Conservation (phyloP, 2,888 invertebrate genomes). For the Dasysyrphus albostriatus region DNA sequence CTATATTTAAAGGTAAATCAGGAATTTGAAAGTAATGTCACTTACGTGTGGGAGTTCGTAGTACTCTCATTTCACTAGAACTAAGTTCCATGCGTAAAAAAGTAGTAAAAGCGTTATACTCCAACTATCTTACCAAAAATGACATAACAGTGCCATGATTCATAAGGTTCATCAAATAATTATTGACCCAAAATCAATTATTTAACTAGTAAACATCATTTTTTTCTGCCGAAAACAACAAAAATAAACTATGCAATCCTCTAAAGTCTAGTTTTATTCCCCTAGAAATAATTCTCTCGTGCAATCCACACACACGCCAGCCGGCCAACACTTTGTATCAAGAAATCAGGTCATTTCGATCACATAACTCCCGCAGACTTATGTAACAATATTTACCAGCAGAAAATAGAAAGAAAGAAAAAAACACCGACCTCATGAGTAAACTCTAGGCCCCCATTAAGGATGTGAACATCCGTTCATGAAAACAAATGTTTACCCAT, state of each 20-base stretch:
- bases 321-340: background rate
- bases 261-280: constrained; percentile 11
- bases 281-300: constrained; percentile 7
- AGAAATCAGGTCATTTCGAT: constrained; percentile 65
- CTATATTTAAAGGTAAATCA: too few relatives aligned
- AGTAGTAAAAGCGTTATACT: too few relatives aligned
- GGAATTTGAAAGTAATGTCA: too few relatives aligned
- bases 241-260: constrained; percentile 7
- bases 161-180: background rate
- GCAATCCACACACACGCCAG: background rate
- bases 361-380: constrained; percentile 65
- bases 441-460: constrained; percentile 51
- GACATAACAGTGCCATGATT: too few relatives aligned
- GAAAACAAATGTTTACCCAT: constrained; percentile 66
- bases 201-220: background rate
- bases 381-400: constrained; percentile 39
- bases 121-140: too few relatives aligned
- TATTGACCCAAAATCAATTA: background rate
- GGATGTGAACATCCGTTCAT: constrained; percentile 72
- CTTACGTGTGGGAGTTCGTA: too few relatives aligned
- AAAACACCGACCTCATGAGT: constrained; percentile 7
- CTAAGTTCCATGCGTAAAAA: too few relatives aligned
- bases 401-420: constrained; percentile 3
- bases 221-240: background rate
- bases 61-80: too few relatives aligned